These are phyloP conservation scores for Apocrypta bakeri DNA, from an alignment of 1,140 invertebrate species.

Conservation along the genomic window DNA sequence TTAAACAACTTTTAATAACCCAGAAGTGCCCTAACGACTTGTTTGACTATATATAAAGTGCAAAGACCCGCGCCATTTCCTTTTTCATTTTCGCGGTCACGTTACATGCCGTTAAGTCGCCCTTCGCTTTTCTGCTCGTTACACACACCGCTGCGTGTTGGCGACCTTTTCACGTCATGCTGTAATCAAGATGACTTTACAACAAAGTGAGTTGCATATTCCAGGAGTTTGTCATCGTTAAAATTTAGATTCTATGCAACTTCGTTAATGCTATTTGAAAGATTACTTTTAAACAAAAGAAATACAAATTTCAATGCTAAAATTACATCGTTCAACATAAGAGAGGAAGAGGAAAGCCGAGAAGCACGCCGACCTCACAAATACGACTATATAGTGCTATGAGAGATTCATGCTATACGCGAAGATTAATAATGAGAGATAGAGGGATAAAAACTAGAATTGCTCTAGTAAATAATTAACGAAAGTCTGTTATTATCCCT, in stretches of 20 bases:
- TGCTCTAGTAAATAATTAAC: slow-evolving; percentile 42
- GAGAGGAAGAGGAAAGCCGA: too few species aligned
- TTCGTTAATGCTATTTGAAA: not conserved
- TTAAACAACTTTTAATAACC: slow-evolving; percentile 37
- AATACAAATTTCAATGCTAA: not conserved
- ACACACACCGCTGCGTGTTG: not conserved
- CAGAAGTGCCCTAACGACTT: not conserved
- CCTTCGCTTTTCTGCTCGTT: not conserved
- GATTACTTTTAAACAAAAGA: not conserved
- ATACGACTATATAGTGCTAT: too few species aligned
- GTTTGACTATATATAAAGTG: not conserved
- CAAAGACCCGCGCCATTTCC: not conserved
- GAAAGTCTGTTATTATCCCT: slow-evolving; percentile 39
- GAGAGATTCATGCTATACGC: not conserved
- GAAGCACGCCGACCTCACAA: too few species aligned
- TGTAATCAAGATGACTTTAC: slow-evolving; percentile 6
- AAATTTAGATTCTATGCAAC: not conserved
- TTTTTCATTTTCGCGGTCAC: slow-evolving; percentile 2
- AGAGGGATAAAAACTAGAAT: slow-evolving; percentile 37
- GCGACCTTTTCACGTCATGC: not conserved
- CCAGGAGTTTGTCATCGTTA: not conserved
- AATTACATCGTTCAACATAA: not conserved
- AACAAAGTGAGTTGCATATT: slow-evolving; percentile 4
- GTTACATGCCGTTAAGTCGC: slow-evolving; percentile 2
- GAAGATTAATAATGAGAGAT: not conserved